Evolutionary conservation across 2,113 vertebrate species (phyloP), one percentile per base, ranked within the genome.

Genomic region (Rhinoptilus africanus): DNA sequence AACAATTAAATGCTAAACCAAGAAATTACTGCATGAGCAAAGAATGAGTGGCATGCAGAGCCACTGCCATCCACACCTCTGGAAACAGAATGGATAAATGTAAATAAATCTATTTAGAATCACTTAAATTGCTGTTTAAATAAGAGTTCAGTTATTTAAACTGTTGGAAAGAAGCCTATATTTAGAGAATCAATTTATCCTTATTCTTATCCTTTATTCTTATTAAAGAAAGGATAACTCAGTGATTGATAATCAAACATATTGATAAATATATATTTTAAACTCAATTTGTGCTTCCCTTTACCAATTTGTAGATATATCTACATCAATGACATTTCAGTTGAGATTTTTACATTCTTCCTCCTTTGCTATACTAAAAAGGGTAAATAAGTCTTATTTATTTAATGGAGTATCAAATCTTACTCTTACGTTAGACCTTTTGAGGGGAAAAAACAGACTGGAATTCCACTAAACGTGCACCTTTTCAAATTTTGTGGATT

Each of bases 371-470:
- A 68, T 19, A 64, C 1, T 41, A 43, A 35, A 88, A 72, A 35
- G 8, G 13, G 7, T 50, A 59, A 67, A n/a, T 9, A 51, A 21
- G 3, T 32, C 5, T 54, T 37, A 9, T 7, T n/a, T 76, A 9
- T 28, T 30, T 24, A 54, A 62, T 23, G 60, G 1, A 76, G 2
- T 66, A 74, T 50, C 26, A 74, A 74, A 48, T 67, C n/a, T 63
- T 90, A 28, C 23, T 62, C 6, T 82, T 47, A 53, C 6, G 53
- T 11, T 67, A 22, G 63, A 59, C 8, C 7, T 80, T 69, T 77
- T 11, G 1, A 0, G 6, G 22, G 26, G 2, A 0, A 4, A 39
- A 59, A 71, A 2, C 10, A 63, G 37, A 59, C 12, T 39, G 30
- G 16, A 75, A 92, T 64, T 87, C 51, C 51, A 35, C 7, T 37